Percentiles rank a stretch among this genome's conserved stretches.
phyloP scores from a whole-genome alignment of 53 echinoderm and acorn worm genomes.

The Henricia sp. region DNA sequence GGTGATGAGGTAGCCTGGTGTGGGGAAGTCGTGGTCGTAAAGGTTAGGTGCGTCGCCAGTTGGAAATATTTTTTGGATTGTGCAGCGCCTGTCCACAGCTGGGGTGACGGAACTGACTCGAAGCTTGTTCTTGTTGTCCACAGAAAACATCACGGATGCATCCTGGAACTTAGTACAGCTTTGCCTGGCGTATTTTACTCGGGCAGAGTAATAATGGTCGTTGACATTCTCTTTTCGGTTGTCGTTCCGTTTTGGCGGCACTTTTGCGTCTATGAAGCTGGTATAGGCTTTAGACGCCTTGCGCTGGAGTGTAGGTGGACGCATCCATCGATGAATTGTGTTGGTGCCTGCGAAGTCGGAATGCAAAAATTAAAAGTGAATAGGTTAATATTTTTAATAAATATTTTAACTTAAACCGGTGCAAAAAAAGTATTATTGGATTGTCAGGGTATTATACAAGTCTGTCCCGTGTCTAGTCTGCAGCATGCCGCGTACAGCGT shows the following conservation, averaged over 20 bases:
- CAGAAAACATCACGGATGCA: slow-evolving; percentile 20
- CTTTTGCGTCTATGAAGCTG: slow-evolving; percentile 10
- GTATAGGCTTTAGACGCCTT: background rate
- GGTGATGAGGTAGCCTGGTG: slow-evolving; percentile 67
- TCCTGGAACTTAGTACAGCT: slow-evolving; percentile 32
- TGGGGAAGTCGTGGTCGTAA: slow-evolving; percentile 74
- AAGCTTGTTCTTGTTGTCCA: slow-evolving; percentile 78
- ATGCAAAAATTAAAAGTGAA: too few species aligned
- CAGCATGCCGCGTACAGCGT: too few species aligned
- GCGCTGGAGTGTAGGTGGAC: slow-evolving; percentile 31
- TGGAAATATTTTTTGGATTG: slow-evolving; percentile 56
- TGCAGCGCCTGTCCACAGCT: slow-evolving; percentile 54
- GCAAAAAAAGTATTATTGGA: too few species aligned
- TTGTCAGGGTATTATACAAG: too few species aligned
- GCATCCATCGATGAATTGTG: slow-evolving; percentile 57
- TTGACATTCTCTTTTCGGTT: slow-evolving; percentile 38
- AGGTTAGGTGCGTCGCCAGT: slow-evolving; percentile 51
- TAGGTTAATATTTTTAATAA: too few species aligned
- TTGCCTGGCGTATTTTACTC: slow-evolving; percentile 56
- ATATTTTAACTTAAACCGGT: too few species aligned
- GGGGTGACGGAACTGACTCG: slow-evolving; percentile 45
- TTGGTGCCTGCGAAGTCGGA: too few species aligned
- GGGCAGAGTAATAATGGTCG: slow-evolving; percentile 67
- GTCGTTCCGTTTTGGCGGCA: slow-evolving; percentile 37
- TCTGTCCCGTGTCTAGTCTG: too few species aligned